Conservation (phyloP, 2,113 vertebrate species). For the Ictidomys tridecemlineatus region DNA sequence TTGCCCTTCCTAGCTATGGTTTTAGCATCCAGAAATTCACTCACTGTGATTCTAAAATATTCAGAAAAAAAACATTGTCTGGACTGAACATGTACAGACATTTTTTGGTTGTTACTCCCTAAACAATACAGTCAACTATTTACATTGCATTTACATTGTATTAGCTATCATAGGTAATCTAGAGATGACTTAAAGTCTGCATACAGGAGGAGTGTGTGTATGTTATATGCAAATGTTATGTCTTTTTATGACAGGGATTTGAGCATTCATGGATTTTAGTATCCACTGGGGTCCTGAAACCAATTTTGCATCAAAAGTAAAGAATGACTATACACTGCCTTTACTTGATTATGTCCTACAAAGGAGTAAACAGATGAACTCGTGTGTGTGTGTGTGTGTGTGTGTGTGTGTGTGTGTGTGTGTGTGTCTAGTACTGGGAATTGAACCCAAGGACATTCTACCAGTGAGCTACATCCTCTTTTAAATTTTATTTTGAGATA, state of each 20-base stretch:
- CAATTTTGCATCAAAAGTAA: background rate
- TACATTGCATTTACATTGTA: background rate
- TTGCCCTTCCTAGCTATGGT: background rate
- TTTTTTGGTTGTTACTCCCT: background rate
- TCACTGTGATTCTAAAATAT: background rate
- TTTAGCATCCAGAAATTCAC: background rate
- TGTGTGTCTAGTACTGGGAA: background rate
- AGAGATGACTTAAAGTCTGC: background rate
- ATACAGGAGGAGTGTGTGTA: background rate
- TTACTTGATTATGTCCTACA: conserved; percentile 27
- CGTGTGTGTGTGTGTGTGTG: too few relatives aligned
- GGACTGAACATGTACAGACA: background rate
- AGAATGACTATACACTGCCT: background rate
- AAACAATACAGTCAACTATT: background rate
- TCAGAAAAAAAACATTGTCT: background rate
- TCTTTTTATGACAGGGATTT: background rate
- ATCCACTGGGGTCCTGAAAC: background rate
- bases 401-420: too few relatives aligned
- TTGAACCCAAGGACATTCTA: background rate
- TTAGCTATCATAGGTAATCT: background rate
- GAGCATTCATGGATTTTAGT: background rate
- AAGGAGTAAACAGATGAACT: background rate
- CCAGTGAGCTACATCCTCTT: background rate
- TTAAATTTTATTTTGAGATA: background rate
- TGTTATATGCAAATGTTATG: background rate